These are phyloP conservation scores for Agrenia bidenticulata DNA, from an alignment of 2,888 invertebrate species.

Conservation along the genomic window DNA sequence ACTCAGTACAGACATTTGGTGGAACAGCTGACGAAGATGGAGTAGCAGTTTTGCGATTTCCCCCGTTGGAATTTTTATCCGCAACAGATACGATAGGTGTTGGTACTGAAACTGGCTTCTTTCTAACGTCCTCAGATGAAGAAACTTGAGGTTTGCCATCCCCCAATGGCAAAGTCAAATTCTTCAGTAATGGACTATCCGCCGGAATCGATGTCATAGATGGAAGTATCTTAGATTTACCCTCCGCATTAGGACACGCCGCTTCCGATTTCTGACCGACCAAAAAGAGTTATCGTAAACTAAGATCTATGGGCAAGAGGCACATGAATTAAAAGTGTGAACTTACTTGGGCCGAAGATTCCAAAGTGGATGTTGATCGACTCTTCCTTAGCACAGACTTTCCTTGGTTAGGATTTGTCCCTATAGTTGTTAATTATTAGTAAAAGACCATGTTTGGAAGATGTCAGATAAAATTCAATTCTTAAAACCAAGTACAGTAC, in stretches of 20 bases:
- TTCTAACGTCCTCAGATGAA: conserved; percentile 17
- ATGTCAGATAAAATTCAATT: not conserved
- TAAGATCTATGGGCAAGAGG: too few species aligned
- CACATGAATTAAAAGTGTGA: not conserved
- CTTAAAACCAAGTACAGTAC: too few species aligned
- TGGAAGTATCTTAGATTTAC: not conserved
- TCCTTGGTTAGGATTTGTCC: conserved; percentile 44
- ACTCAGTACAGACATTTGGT: conserved; percentile 33
- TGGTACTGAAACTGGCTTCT: conserved; percentile 24
- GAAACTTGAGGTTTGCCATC: conserved; percentile 31
- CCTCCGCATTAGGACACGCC: not conserved
- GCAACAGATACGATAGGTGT: conserved; percentile 16
- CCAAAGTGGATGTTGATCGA: conserved; percentile 51
- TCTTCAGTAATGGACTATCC: conserved; percentile 30
- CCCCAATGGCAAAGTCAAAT: conserved; percentile 31
- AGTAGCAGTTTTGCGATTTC: conserved; percentile 32
- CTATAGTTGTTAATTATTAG: conserved; percentile 12
- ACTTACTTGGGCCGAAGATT: conserved; percentile 34
- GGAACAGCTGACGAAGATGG: not conserved
- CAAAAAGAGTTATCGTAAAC: too few species aligned
- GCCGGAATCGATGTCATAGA: conserved; percentile 25
- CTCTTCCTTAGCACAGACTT: conserved; percentile 52
- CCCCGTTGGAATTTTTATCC: not conserved
- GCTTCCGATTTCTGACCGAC: too few species aligned
- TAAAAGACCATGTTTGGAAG: not conserved